Percentiles rank a stretch among this genome's conserved stretches.
phyloP scores from a whole-genome alignment of 2,113 vertebrate genomes.

The Micronycteris hirsuta region DNA sequence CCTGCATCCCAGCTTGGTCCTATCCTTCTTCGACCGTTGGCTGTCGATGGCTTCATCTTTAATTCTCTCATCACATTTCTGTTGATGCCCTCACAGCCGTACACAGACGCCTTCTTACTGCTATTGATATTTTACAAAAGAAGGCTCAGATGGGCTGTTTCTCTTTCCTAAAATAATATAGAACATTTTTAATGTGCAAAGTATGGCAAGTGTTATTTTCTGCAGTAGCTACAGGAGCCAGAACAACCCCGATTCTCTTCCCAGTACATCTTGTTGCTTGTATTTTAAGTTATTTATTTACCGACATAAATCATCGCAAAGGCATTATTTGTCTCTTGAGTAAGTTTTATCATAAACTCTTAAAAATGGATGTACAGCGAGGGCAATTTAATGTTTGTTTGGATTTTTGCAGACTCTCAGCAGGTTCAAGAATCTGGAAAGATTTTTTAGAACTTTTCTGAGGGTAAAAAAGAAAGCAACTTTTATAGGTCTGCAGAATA shows the following conservation, averaged over 20 bases:
- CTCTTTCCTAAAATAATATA: not conserved
- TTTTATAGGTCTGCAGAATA: slow-evolving; percentile 66
- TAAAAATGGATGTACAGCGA: not conserved
- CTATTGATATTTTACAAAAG: not conserved
- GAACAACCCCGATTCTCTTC: not conserved
- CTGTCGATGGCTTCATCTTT: fast-evolving
- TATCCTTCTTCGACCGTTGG: not conserved
- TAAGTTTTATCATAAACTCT: slow-evolving; percentile 47
- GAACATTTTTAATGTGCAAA: not conserved
- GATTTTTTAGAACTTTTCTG: slow-evolving; percentile 51
- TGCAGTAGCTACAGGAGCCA: not conserved
- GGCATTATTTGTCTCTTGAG: slow-evolving; percentile 43
- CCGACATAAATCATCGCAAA: slow-evolving; percentile 15
- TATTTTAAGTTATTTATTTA: slow-evolving; percentile 39
- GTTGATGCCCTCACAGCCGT: not conserved
- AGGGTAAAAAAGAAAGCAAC: slow-evolving; percentile 51
- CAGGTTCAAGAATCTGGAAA: slow-evolving; percentile 48
- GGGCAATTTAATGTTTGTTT: slow-evolving; percentile 36
- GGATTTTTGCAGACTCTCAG: slow-evolving; percentile 56
- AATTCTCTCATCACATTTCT: not conserved
- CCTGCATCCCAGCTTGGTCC: too few species aligned
- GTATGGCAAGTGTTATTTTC: not conserved
- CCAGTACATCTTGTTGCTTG: not conserved
- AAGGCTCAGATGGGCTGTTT: not conserved
- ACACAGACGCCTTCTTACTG: not conserved